Evolutionary conservation across 2,113 vertebrate species (phyloP), one percentile per base, ranked within the genome.

Genomic region (Tauraco erythrolophus): DNA sequence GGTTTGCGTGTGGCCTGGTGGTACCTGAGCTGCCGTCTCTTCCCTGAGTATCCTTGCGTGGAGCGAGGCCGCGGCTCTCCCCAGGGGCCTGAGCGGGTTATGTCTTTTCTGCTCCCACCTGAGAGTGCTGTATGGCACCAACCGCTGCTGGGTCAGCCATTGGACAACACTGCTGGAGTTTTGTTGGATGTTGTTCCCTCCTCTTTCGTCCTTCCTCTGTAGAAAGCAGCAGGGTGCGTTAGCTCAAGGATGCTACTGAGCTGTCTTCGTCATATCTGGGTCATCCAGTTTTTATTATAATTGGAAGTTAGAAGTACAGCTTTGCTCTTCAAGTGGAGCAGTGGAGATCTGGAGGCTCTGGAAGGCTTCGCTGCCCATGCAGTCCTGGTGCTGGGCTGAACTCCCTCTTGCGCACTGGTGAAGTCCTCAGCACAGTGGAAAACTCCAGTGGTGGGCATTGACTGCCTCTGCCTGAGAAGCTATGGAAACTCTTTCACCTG

Each of bases 21-120:
- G n/a, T 5, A 0, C 13, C 2, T 0, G 35, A 23, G 45, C 19
- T 16, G 13, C 0, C 0, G 1, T 3, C 14, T 10, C 7, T 24
- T 13, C 0, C 0, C 6, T 1, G 1, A 7, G 24, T 0, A 1
- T 8, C 8, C 0, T 8, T 7, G 2, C 0, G 0, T 4, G 6
- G 22, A 35, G 33, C 0, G 1, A 25, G 27, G 54, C 74, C 7
- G 19, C 0, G 1, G 11, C 24, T 27, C 17, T 57, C 6, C 14
- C 10, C 3, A 2, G 25, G 19, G 16, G 2, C 37, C 15, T 7
- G 15, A 14, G 4, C 0, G 1, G 8, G 16, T 18, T 64, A 2
- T 16, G 1, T 50, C 8, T 4, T 22, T 3, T 31, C 31, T 1
- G 2, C 10, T 19, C 4, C 30, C 3, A 2, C 53, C 17, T 10